Evolutionary conservation across 2,888 invertebrate species (phyloP), one percentile per base, ranked within the genome.

Genomic region (Escarpia spicata): DNA sequence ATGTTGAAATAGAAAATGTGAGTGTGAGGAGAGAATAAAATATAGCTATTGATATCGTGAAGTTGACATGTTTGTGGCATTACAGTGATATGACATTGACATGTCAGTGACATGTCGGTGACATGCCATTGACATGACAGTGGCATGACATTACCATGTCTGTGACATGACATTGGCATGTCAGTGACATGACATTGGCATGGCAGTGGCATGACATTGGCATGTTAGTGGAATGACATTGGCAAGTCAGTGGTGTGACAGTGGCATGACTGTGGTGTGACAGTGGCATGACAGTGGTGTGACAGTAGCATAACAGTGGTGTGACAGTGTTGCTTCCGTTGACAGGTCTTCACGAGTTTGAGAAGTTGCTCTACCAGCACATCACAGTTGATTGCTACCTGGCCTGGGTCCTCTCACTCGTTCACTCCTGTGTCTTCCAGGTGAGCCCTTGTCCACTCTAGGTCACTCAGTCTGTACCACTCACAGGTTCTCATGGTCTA

Each of bases 321-420:
- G 26, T 26, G 4, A 26, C 26, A 6, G 1, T 75, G 75, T 75
- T 19, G 26, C 26, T 75, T 15, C 19, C 19, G 75, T 75, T 75
- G 75, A 75, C 75, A 75, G 75, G 75, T 75, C 75, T 75, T 75
- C 75, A 75, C 19, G 75, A 75, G 75, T 75, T 75, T 75, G 75
- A 75, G 75, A 75, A 75, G 75, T 75, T 75, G n/a, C 75, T 75
- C 26, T 75, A 75, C n/a, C 26, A 75, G n/a, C 75, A 75, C 75
- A 75, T n/a, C 75, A 75, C 75, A 3, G 75, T 75, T 75, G 75
- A 75, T 26, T 26, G 26, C 75, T 75, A 75, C 75, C 26, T 75
- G 75, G 75, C 75, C 0, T 75, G 75, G 75, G 75, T 75, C 3
- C 75, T 26, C 75, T 19, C 75, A 26, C 75, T 75, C 26, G 75